A percentile compares a stretch with the other conserved stretches of the same genome.
These are phyloP conservation scores for Hippopotamyrus pictus DNA, from an alignment of 2,797 vertebrate species.

Conservation along the genomic window DNA sequence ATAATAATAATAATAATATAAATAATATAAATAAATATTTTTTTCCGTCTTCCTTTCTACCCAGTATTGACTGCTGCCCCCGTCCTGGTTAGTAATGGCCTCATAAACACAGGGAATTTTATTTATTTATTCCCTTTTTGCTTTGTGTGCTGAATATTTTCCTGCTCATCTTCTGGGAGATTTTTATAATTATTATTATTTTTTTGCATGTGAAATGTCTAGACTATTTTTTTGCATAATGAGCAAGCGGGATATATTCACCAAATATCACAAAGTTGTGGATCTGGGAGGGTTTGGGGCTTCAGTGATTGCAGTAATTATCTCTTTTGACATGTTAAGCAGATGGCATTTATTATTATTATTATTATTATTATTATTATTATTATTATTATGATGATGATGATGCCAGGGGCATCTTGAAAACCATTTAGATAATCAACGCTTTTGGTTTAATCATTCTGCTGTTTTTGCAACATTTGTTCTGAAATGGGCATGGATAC, in stretches of 20 bases:
- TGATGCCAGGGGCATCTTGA: background rate
- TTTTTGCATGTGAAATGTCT: background rate
- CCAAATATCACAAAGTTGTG: background rate
- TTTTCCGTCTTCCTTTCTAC: background rate
- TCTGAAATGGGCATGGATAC: background rate
- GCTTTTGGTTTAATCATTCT: background rate
- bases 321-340: background rate
- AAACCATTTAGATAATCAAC: background rate
- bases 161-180: background rate
- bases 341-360: background rate
- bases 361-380: background rate
- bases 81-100: background rate
- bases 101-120: slow-evolving; percentile 23
- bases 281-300: background rate
- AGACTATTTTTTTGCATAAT: background rate
- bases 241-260: background rate
- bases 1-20: too few species aligned
- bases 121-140: background rate
- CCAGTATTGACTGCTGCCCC: background rate
- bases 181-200: background rate
- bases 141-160: background rate
- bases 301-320: background rate
- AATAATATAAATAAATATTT: too few species aligned
- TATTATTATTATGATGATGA: background rate
- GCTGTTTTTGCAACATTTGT: background rate